Evolutionary conservation across 2,797 vertebrate genomes (phyloP).

Genomic region (Coilia nasus): DNA sequence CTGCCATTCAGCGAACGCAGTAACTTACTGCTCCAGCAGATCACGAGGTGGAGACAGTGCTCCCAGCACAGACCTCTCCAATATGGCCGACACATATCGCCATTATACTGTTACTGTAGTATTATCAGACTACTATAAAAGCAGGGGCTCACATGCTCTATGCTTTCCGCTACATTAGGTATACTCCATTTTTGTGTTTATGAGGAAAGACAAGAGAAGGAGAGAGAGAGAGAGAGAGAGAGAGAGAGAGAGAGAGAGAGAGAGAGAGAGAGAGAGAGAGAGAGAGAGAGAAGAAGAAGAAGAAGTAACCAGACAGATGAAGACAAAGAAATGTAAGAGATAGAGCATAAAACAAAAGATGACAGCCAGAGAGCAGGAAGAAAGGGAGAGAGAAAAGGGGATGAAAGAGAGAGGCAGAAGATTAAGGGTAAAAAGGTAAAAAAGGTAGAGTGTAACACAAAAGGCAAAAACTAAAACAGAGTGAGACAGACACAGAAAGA

Average conservation of each 20-base stretch:
- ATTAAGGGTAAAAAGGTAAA: background rate
- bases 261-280: too few relatives aligned
- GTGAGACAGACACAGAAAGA: background rate
- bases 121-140: background rate
- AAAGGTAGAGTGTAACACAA: background rate
- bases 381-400: background rate
- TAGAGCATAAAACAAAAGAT: background rate
- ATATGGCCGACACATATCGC: background rate
- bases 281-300: background rate
- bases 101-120: background rate
- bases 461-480: background rate
- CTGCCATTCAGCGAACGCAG: slow-evolving; percentile 11
- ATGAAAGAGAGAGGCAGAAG: background rate
- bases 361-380: background rate
- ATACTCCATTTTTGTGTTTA: background rate
- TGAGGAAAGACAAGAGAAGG: background rate
- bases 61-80: background rate
- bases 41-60: background rate
- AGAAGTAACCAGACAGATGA: slow-evolving; percentile 2
- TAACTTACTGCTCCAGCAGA: slow-evolving; percentile 20
- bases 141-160: background rate
- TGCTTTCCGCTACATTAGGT: background rate
- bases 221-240: background rate
- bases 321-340: background rate
- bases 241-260: background rate